A percentile compares a stretch with the other conserved stretches of the same genome.
phyloP scores from a whole-genome alignment of 2,113 vertebrate species.

The Taurulus bubalis region DNA sequence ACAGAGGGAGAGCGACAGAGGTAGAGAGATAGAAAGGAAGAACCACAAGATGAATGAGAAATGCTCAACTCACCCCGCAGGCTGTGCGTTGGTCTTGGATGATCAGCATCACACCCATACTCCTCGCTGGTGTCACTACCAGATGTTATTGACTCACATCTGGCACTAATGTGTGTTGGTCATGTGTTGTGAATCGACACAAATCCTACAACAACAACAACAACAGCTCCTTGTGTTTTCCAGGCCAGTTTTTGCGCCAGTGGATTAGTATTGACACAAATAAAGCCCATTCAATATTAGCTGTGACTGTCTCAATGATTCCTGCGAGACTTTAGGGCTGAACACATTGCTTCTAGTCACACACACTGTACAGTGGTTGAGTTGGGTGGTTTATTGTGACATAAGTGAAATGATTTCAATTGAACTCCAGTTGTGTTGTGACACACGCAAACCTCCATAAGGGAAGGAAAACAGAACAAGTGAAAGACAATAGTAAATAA shows the following conservation, averaged over 20 bases:
- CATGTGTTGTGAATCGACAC: constrained; percentile 3
- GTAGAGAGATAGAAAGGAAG: background rate
- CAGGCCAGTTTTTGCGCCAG: background rate
- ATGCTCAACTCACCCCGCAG: constrained; percentile 33
- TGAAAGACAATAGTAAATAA: background rate
- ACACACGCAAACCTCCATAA: background rate
- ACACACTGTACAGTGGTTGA: background rate
- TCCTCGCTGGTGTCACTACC: constrained; percentile 4
- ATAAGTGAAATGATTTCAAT: background rate
- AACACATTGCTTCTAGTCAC: background rate
- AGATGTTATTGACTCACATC: constrained; percentile 48
- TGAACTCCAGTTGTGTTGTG: constrained; percentile 12
- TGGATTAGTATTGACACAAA: constrained; percentile 6
- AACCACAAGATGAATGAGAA: constrained; percentile 13
- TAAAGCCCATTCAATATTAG: constrained; percentile 35
- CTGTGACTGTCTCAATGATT: background rate
- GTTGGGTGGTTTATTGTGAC: background rate
- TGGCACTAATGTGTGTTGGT: constrained; percentile 21
- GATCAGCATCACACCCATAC: background rate
- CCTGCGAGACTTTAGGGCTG: background rate
- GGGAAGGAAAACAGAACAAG: background rate
- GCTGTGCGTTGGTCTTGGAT: constrained; percentile 37
- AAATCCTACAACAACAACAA: background rate
- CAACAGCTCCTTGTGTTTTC: constrained; percentile 6
- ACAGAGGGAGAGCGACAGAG: background rate